phyloP scores from a whole-genome alignment of 2,797 vertebrate genomes.

The Pseudochaenichthys georgianus region DNA sequence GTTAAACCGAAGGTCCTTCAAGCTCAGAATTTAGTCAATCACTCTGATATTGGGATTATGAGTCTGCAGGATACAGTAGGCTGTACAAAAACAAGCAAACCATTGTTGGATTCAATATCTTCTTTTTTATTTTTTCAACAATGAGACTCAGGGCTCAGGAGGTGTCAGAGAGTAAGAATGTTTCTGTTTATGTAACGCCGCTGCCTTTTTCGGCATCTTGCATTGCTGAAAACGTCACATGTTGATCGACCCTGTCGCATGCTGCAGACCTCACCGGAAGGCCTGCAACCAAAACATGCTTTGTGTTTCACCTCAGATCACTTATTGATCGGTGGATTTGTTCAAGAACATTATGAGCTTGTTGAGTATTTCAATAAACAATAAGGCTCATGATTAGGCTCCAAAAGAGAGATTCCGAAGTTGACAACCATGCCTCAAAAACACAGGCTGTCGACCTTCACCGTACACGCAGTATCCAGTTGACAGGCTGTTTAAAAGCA shows the following conservation, averaged over 20 bases:
- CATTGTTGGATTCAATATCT: constrained; percentile 5
- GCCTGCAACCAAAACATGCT: constrained; percentile 42
- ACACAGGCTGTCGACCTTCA: not conserved
- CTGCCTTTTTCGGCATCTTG: constrained; percentile 49
- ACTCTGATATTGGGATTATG: constrained; percentile 46
- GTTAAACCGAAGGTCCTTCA: constrained; percentile 30
- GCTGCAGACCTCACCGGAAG: constrained; percentile 7
- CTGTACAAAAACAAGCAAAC: constrained; percentile 43
- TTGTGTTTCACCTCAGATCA: constrained; percentile 22
- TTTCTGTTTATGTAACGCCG: constrained; percentile 62
- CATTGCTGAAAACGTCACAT: constrained; percentile 65
- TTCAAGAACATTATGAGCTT: constrained; percentile 4
- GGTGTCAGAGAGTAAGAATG: constrained; percentile 69
- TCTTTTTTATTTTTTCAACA: constrained; percentile 14
- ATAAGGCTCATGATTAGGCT: not conserved
- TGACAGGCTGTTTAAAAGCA: not conserved
- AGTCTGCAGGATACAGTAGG: constrained; percentile 19
- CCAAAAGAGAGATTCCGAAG: not conserved
- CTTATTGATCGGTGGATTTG: not conserved
- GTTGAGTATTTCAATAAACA: not conserved
- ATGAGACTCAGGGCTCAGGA: constrained; percentile 29
- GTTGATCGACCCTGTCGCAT: constrained; percentile 25
- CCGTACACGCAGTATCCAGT: not conserved
- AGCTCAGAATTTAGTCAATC: constrained; percentile 43
- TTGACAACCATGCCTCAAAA: not conserved